Conservation (phyloP, 2,797 vertebrate species). For the Podarcis lilfordi region DNA sequence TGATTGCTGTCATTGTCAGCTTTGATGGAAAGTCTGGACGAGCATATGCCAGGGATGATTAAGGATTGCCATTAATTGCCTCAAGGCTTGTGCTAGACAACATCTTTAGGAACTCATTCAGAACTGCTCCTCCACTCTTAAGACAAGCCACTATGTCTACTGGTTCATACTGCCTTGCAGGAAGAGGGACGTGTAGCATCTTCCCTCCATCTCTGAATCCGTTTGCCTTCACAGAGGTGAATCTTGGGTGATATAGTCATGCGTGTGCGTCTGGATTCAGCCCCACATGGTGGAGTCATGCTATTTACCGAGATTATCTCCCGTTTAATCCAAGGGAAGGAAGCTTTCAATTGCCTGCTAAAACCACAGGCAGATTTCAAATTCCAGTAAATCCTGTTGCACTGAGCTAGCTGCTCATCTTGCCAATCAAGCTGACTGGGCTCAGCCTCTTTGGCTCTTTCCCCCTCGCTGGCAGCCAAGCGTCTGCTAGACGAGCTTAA, state of each 20-base stretch:
- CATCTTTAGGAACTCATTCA: neutral
- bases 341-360: constrained; percentile 32
- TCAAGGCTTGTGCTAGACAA: neutral
- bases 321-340: constrained; percentile 22
- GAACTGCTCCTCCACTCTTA: neutral
- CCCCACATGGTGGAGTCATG: neutral
- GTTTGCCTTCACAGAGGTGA: neutral
- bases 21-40: neutral
- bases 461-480: neutral
- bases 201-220: neutral
- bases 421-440: constrained; percentile 11
- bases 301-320: constrained; percentile 28
- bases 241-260: neutral
- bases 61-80: neutral
- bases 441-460: constrained; percentile 20
- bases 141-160: neutral
- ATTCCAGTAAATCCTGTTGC: constrained; percentile 46
- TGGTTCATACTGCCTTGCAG: no score
- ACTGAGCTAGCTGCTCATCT: constrained; percentile 35
- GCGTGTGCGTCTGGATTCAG: constrained; percentile 7
- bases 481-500: constrained; percentile 30
- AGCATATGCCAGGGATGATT: neutral
- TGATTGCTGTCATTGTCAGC: neutral
- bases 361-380: constrained; percentile 41
- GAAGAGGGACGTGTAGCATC: neutral